Percentiles rank a stretch among this genome's conserved stretches.
These are phyloP conservation scores for Odontocolon sp. DNA, from an alignment of 2,888 invertebrate genomes.

Conservation along the genomic window DNA sequence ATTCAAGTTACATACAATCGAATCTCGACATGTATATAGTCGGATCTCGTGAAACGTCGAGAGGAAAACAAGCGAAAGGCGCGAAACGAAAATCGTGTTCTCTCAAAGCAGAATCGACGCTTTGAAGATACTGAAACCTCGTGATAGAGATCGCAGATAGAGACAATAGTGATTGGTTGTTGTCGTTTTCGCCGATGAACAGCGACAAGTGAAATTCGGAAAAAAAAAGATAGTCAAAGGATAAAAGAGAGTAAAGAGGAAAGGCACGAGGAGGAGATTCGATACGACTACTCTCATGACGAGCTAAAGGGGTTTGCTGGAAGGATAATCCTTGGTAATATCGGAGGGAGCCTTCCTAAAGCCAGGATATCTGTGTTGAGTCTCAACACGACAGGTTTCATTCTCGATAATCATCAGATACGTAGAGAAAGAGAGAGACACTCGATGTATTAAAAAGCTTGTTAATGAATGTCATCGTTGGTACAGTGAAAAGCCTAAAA, in stretches of 20 bases:
- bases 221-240: not conserved
- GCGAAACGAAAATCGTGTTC: too few relatives aligned
- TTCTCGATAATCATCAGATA: conserved; percentile 36
- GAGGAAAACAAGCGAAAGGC: too few relatives aligned
- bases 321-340: conserved; percentile 64
- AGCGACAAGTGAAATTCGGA: not conserved
- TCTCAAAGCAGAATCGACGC: too few relatives aligned
- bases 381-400: conserved; percentile 18
- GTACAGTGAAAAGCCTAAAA: not conserved
- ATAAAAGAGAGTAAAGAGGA: not conserved
- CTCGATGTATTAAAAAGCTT: conserved; percentile 1
- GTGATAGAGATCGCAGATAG: too few relatives aligned
- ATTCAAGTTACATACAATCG: too few relatives aligned
- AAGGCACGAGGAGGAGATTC: not conserved
- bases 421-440: not conserved
- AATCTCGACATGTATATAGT: too few relatives aligned
- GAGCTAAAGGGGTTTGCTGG: conserved; percentile 54
- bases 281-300: conserved; percentile 11
- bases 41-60: too few relatives aligned
- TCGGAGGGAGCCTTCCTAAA: conserved; percentile 45
- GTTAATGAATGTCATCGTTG: conserved; percentile 12
- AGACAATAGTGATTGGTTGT: too few relatives aligned
- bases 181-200: too few relatives aligned
- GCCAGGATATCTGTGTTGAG: conserved; percentile 30
- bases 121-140: too few relatives aligned